Percentiles rank a stretch among this genome's conserved stretches.
These are phyloP conservation scores for Ormyrus pomaceus DNA, from an alignment of 2,888 invertebrate species.

Conservation along the genomic window DNA sequence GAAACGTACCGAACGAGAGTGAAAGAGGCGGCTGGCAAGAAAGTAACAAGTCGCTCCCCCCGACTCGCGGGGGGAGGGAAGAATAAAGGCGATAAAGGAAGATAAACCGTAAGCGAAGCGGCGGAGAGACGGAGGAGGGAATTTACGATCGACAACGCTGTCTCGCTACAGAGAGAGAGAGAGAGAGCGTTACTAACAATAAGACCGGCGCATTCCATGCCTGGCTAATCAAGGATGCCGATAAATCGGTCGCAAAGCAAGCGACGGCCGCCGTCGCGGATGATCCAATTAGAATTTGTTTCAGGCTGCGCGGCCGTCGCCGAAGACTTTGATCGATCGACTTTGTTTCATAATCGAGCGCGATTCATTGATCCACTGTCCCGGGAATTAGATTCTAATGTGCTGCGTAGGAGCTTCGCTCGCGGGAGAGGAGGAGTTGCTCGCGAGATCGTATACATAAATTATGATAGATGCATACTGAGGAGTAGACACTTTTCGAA, in stretches of 20 bases:
- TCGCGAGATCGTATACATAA: too few relatives aligned
- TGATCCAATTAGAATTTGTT: slow-evolving; percentile 24
- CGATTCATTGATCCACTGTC: too few relatives aligned
- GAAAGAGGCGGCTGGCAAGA: not conserved
- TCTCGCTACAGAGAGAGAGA: not conserved
- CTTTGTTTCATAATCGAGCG: too few relatives aligned
- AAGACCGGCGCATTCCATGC: slow-evolving; percentile 36
- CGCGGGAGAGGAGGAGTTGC: too few relatives aligned
- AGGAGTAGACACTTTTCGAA: too few relatives aligned
- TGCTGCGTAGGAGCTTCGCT: too few relatives aligned
- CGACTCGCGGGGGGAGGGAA: not conserved
- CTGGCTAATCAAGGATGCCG: slow-evolving; percentile 51
- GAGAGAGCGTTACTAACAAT: slow-evolving; percentile 56
- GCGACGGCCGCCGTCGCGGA: not conserved
- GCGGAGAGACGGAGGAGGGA: slow-evolving; percentile 17
- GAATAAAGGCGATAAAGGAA: not conserved
- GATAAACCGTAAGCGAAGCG: not conserved
- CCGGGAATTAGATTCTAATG: too few relatives aligned
- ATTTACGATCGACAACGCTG: slow-evolving; percentile 45
- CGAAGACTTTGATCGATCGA: too few relatives aligned
- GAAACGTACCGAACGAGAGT: too few relatives aligned
- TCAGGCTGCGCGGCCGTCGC: too few relatives aligned
- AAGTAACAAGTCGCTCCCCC: not conserved
- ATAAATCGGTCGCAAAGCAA: slow-evolving; percentile 40
- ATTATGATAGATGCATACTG: too few relatives aligned